Conservation (phyloP, 2,113 vertebrate genomes). For the Gallinago paraguaiae region DNA sequence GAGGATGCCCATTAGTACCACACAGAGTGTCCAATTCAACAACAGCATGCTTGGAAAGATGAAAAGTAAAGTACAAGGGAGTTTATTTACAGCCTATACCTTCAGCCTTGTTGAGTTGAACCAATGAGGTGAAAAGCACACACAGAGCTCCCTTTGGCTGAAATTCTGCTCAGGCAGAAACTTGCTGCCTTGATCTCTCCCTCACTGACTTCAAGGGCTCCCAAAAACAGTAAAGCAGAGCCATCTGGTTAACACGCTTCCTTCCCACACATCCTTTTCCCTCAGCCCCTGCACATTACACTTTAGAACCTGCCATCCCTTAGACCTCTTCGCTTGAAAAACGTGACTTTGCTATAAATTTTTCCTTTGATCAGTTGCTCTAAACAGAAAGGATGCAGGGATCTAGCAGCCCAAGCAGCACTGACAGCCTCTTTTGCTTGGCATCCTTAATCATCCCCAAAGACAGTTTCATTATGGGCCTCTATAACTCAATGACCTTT, state of each 20-base stretch:
- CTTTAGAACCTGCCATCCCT: constrained; percentile 35
- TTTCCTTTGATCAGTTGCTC: background rate
- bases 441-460: background rate
- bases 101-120: background rate
- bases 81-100: background rate
- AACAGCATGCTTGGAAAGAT: background rate
- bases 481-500: background rate
- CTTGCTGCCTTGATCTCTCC: constrained; percentile 30
- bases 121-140: background rate
- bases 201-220: constrained; percentile 28
- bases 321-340: background rate
- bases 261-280: constrained; percentile 44
- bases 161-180: constrained; percentile 10
- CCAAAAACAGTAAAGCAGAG: constrained; percentile 21
- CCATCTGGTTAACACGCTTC: constrained; percentile 51
- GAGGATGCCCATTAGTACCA: background rate
- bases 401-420: background rate
- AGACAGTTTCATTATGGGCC: constrained; percentile 13
- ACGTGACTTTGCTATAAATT: constrained; percentile 21
- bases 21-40: background rate
- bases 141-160: background rate
- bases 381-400: background rate
- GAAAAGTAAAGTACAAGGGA: background rate
- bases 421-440: background rate
- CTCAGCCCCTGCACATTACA: constrained; percentile 38